Conservation (phyloP, 1,140 invertebrate species). For the Eulimnadia texana region DNA sequence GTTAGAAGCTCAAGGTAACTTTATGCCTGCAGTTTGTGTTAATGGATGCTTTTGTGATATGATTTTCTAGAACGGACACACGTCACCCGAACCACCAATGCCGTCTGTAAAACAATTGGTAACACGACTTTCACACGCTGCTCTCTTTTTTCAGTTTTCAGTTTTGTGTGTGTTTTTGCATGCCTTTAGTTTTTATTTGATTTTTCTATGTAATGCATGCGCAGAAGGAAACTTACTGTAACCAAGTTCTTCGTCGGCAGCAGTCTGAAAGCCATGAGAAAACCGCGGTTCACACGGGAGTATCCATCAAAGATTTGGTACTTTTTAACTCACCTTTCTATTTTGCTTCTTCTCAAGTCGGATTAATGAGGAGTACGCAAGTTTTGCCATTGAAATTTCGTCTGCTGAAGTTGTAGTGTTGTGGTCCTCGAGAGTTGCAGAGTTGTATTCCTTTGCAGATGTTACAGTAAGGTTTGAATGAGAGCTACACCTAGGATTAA, state of each 20-base stretch:
- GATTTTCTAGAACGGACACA: not conserved
- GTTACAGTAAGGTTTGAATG: too few species aligned
- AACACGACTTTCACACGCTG: not conserved
- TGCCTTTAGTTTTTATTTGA: not conserved
- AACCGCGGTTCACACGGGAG: not conserved
- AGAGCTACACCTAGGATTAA: too few species aligned
- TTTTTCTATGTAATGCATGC: not conserved
- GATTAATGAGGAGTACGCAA: too few species aligned
- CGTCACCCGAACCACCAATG: not conserved
- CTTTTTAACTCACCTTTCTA: too few species aligned
- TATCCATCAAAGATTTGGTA: not conserved
- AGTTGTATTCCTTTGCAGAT: too few species aligned
- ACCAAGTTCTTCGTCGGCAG: not conserved
- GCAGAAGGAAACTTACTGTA: not conserved
- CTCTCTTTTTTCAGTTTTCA: not conserved
- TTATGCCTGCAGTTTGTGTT: not conserved
- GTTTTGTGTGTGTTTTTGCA: not conserved
- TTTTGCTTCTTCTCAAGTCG: too few species aligned
- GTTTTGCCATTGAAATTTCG: too few species aligned
- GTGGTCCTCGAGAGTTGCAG: too few species aligned
- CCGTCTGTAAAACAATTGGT: not conserved
- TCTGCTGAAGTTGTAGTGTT: too few species aligned
- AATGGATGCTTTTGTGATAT: not conserved
- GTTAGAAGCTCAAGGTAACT: not conserved
- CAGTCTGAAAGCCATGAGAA: not conserved